Evolutionary conservation across 2,113 vertebrate genomes (phyloP).

Genomic region (Mobula hypostoma): DNA sequence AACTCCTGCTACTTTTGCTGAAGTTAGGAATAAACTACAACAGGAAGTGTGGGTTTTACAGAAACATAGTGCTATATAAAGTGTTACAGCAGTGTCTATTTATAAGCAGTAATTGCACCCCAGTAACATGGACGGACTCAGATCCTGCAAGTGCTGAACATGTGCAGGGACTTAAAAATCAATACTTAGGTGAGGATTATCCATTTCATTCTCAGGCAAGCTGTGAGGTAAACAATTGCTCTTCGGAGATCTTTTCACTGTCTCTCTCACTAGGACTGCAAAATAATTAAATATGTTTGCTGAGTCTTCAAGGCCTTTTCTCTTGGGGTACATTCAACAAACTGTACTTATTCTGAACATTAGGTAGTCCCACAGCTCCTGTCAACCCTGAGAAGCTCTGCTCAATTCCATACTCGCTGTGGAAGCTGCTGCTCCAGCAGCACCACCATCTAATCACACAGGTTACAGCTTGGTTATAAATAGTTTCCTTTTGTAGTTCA

Average conservation of each 20-base stretch:
- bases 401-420: neutral
- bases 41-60: conserved; percentile 7
- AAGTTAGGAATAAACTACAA: neutral
- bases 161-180: neutral
- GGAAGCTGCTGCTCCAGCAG: neutral
- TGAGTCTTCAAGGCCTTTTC: neutral
- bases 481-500: neutral
- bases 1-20: neutral
- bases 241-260: neutral
- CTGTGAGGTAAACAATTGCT: neutral
- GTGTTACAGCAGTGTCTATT: neutral
- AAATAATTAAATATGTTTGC: neutral
- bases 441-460: neutral
- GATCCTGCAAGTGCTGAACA: neutral
- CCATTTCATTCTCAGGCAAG: neutral
- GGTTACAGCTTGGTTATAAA: neutral
- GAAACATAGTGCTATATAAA: neutral
- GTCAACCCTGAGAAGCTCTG: neutral
- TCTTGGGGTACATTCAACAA: neutral
- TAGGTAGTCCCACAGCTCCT: neutral
- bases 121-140: neutral
- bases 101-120: neutral
- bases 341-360: neutral
- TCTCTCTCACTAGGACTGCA: neutral
- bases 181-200: too few relatives aligned